Base-by-base conservation (phyloP, 2,888 invertebrate species). In the Nephrotoma flavescens region DNA sequence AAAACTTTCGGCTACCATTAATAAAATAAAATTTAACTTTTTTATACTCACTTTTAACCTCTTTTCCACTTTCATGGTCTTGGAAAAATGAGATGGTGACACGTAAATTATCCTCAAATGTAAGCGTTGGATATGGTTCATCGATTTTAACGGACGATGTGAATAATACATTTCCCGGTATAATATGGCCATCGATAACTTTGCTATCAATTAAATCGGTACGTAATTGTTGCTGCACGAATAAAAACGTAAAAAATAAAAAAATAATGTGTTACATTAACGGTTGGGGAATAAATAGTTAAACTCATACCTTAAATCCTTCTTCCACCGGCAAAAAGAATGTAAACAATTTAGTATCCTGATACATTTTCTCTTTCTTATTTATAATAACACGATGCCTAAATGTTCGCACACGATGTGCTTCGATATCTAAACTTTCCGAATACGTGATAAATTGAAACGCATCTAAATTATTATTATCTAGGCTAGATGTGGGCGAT, bases 291-390 rank as follows among this genome's bases (percentile, higher is more conserved):
- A n/a, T n/a, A 15, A 19, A 19, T 45, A 31, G 4, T 85, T 71
- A 52, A 12, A 88, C 89, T 92, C 31, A 31, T 92, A 97, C 97
- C 94, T 95, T 95, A 89, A 97, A 96, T 87, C 97, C 97, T 90
- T 96, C 96, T 91, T 97, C 97, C 83, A 97, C 95, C 6, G 98
- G 97, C 89, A 98, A 95, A 90, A 98, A 96, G 92, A 97, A 98
- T 15, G 98, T 98, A 91, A 96, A 95, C 87, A 95, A 94, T 86
- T 97, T 97, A 88, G 95, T 95, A 45, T 94, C 94, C 89, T 94
- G 95, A 91, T 96, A 97, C 84, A 96, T 19, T 85, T 85, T 85
- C 12, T 85, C 44, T 44, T 44, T 85, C 12, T 85, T 85, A 44
- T 85, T 85, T 85, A 85, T 42, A 42, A 84, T 84, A 6, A 84